Evolutionary conservation across 2,797 vertebrate species (phyloP).

Genomic region (Dermochelys coriacea): DNA sequence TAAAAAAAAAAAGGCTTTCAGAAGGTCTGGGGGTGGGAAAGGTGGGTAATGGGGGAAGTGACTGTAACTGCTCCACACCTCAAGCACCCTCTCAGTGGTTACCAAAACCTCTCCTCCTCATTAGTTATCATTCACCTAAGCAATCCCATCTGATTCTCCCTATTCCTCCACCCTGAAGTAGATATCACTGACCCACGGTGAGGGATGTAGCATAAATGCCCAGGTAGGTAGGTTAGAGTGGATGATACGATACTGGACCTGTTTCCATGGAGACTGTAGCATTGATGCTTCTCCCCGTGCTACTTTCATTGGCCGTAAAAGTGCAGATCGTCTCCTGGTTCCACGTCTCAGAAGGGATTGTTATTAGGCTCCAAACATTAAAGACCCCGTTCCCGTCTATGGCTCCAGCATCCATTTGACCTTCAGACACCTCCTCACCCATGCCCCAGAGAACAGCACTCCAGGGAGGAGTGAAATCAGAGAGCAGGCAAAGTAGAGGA

Average conservation of each 20-base stretch:
- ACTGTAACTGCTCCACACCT: not conserved
- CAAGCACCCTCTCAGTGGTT: not conserved
- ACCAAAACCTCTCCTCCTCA: not conserved
- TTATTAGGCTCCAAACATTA: not conserved
- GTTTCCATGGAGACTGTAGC: not conserved
- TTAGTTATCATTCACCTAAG: not conserved
- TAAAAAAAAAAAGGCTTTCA: not conserved
- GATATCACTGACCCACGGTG: not conserved
- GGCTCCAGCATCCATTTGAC: not conserved
- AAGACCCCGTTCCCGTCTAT: not conserved
- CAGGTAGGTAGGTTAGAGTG: not conserved
- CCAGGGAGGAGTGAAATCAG: not conserved
- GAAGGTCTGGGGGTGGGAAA: not conserved
- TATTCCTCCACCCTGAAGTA: not conserved
- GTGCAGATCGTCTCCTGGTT: not conserved
- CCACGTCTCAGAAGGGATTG: not conserved
- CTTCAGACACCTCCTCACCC: not conserved
- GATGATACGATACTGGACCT: not conserved
- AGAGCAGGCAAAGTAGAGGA: not conserved
- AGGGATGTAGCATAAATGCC: not conserved
- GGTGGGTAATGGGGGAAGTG: not conserved
- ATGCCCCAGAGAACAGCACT: not conserved
- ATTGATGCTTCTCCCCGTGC: not conserved
- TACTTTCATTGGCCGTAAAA: not conserved
- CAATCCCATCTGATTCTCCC: not conserved